Evolutionary conservation across 2,113 vertebrate species (phyloP).

Genomic region (Pterophyllum scalare): DNA sequence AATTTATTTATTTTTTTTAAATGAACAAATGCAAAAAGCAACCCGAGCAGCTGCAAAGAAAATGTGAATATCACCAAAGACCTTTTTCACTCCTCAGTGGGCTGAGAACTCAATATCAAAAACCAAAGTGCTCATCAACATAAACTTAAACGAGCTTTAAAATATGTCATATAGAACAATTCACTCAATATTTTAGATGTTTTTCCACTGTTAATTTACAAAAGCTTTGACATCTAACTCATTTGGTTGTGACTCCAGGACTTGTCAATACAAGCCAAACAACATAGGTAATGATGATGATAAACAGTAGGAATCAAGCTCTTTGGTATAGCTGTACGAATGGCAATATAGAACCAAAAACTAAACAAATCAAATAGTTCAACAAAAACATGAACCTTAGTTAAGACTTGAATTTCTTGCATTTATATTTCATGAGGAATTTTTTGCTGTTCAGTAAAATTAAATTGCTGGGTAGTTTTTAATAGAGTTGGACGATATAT

Average conservation of each 20-base stretch:
- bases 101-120: fast-evolving
- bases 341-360: neutral
- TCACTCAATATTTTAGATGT: neutral
- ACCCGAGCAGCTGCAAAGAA: neutral
- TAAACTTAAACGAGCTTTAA: neutral
- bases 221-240: neutral
- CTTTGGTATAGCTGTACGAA: neutral
- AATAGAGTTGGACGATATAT: no score
- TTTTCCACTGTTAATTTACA: neutral
- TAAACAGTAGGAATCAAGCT: neutral
- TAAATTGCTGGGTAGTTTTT: neutral
- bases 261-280: neutral
- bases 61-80: neutral
- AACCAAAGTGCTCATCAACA: neutral
- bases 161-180: neutral
- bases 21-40: neutral
- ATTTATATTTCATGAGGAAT: neutral
- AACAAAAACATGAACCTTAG: neutral
- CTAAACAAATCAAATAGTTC: neutral
- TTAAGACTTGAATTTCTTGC: neutral
- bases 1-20: no score
- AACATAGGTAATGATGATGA: neutral
- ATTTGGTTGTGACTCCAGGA: neutral
- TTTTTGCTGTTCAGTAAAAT: neutral
- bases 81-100: neutral